Conservation (phyloP, 2,888 invertebrate species). For the Rotaria magnacalcarata region DNA sequence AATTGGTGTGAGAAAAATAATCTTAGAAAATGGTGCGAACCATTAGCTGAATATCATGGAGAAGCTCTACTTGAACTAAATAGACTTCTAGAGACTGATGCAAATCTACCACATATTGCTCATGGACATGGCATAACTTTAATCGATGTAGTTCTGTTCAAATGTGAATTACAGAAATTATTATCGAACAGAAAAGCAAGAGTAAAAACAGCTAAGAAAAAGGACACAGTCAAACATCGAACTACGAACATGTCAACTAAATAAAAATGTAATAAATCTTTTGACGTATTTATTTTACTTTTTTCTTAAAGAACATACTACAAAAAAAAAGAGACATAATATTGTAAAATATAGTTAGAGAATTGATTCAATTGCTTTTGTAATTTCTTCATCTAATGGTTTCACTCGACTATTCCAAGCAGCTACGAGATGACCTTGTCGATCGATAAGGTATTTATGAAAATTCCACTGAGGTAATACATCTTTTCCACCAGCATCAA, state of each 20-base stretch:
- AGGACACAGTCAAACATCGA: not conserved
- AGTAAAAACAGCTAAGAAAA: not conserved
- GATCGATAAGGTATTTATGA: slow-evolving; percentile 33
- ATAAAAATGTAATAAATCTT: not conserved
- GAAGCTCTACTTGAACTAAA: not conserved
- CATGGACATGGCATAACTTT: not conserved
- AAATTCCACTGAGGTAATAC: slow-evolving; percentile 5
- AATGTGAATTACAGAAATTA: not conserved
- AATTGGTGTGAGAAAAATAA: not conserved
- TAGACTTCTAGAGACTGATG: not conserved
- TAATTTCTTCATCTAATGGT: slow-evolving; percentile 21
- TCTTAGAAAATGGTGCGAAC: not conserved
- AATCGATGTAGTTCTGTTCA: not conserved
- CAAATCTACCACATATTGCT: not conserved
- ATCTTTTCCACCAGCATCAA: slow-evolving; percentile 31
- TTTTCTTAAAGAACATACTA: too few relatives aligned
- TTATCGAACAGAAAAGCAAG: not conserved
- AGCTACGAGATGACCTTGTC: not conserved
- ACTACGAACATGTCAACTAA: not conserved
- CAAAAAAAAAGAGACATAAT: too few relatives aligned
- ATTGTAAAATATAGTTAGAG: not conserved
- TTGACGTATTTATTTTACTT: too few relatives aligned
- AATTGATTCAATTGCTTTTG: slow-evolving; percentile 9
- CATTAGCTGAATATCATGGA: not conserved
- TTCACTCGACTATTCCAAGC: slow-evolving; percentile 27